Conservation (phyloP, 2,113 vertebrate species). For the Rhabdomys dilectus region DNA sequence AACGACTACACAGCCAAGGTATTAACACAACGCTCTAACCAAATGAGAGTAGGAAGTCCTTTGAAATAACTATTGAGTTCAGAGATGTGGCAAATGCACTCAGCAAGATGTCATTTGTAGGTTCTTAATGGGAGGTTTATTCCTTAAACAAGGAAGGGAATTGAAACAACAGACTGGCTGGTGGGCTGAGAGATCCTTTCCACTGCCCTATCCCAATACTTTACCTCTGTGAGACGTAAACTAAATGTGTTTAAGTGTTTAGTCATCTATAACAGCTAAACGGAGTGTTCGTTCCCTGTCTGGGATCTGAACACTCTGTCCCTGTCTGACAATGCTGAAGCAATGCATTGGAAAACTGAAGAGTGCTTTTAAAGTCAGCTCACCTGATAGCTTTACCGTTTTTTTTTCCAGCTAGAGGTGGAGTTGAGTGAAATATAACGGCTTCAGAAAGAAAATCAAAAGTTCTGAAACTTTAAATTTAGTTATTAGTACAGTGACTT, state of each 20-base stretch:
- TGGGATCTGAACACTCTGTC: not conserved
- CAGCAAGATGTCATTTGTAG: slow-evolving; percentile 51
- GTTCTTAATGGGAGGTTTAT: not conserved
- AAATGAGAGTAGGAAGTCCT: slow-evolving; percentile 8
- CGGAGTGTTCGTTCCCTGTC: not conserved
- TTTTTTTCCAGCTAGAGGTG: not conserved
- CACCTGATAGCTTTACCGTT: not conserved
- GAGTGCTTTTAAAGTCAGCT: not conserved
- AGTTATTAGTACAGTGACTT: slow-evolving; percentile 78
- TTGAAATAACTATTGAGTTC: slow-evolving; percentile 34
- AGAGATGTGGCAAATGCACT: slow-evolving; percentile 54
- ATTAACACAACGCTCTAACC: slow-evolving; percentile 48
- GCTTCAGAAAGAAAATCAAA: slow-evolving; percentile 61
- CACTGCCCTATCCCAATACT: slow-evolving; percentile 27
- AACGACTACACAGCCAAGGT: slow-evolving; percentile 41
- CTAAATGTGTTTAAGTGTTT: not conserved
- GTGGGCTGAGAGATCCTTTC: not conserved
- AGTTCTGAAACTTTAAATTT: slow-evolving; percentile 57
- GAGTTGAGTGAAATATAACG: not conserved
- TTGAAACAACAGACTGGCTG: slow-evolving; percentile 32
- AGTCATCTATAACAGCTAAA: slow-evolving; percentile 36
- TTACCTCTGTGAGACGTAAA: slow-evolving; percentile 54
- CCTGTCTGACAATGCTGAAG: not conserved
- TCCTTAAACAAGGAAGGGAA: slow-evolving; percentile 58
- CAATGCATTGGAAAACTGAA: slow-evolving; percentile 1